phyloP scores from a whole-genome alignment of 2,797 vertebrate species.

The Halcyon chelicuti region DNA sequence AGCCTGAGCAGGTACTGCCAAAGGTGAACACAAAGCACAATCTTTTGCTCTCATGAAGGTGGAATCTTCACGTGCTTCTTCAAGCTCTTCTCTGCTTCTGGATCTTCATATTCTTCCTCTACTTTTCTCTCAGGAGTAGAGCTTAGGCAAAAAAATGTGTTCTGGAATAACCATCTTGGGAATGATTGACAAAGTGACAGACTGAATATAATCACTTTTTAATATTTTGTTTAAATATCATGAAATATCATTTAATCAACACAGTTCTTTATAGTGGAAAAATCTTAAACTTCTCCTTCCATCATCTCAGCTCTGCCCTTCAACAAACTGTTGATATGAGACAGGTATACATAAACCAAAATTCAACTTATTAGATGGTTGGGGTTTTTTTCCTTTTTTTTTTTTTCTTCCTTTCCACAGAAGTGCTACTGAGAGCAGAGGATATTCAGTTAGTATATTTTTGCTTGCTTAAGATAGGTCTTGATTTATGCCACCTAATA shows the following conservation, averaged over 20 bases:
- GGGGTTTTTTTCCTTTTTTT: background rate
- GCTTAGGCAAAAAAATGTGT: background rate
- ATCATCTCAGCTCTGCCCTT: background rate
- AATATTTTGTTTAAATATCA: background rate
- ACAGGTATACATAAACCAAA: background rate
- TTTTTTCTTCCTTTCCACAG: too few species aligned
- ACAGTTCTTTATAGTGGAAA: background rate
- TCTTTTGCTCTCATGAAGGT: background rate
- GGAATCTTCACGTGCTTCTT: background rate
- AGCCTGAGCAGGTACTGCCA: background rate
- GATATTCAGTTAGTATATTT: background rate
- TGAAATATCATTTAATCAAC: background rate
- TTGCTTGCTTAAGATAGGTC: background rate
- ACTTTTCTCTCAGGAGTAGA: background rate
- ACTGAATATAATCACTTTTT: background rate
- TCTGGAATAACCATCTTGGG: background rate
- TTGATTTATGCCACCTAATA: background rate
- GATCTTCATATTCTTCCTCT: background rate
- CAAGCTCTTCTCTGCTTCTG: background rate
- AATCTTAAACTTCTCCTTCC: background rate
- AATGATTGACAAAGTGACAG: background rate
- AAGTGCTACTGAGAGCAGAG: background rate
- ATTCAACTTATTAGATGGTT: background rate
- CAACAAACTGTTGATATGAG: background rate
- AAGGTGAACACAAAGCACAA: background rate